Conservation (phyloP, 2,113 vertebrate species). For the Capreolus pygargus region DNA sequence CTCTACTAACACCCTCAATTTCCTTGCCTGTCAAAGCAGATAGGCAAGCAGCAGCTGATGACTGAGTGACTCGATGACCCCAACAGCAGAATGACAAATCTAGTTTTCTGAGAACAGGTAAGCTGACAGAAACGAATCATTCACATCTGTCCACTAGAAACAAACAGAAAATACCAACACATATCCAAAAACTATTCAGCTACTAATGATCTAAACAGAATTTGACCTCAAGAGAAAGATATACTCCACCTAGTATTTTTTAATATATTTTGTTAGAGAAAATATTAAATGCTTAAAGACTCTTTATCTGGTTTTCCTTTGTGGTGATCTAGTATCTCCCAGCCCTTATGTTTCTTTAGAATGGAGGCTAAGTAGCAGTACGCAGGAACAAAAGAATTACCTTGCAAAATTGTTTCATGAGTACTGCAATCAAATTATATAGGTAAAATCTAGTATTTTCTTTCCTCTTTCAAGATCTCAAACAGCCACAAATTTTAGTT, state of each 20-base stretch:
- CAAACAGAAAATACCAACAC: conserved; percentile 37
- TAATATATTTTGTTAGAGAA: background rate
- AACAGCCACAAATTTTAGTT: background rate
- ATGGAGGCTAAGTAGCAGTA: background rate
- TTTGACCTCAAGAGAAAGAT: background rate
- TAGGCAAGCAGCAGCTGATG: conserved; percentile 47
- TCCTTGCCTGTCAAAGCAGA: conserved; percentile 54
- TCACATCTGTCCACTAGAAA: conserved; percentile 35
- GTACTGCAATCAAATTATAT: background rate
- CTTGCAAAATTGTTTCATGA: background rate
- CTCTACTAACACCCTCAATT: conserved; percentile 51
- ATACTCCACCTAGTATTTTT: background rate
- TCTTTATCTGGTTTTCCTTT: background rate
- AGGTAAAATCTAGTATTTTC: background rate
- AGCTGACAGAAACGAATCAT: conserved; percentile 50
- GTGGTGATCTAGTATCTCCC: background rate
- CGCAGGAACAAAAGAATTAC: background rate
- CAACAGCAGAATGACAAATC: conserved; percentile 51
- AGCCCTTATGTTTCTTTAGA: background rate
- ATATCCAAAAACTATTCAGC: background rate
- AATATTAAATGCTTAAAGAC: background rate
- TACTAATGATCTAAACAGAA: conserved; percentile 32
- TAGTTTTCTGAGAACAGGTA: conserved; percentile 46
- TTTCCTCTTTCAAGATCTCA: background rate
- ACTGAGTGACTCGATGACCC: conserved; percentile 42